Conservation (phyloP, 2,888 invertebrate species). For the Diarsia brunnea region DNA sequence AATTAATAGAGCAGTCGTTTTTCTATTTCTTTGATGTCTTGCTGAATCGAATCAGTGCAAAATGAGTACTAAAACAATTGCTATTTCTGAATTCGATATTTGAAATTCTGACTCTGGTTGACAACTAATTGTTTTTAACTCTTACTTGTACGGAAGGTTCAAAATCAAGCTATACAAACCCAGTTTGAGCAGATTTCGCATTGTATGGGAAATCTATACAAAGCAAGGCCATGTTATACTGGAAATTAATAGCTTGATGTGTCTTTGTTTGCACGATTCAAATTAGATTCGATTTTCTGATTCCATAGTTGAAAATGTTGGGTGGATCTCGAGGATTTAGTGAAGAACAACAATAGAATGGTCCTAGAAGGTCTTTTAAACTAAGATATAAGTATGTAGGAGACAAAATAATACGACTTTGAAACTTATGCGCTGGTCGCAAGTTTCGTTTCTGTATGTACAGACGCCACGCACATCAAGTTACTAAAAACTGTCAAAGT, state of each 20-base stretch:
- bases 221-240: too few relatives aligned
- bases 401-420: background rate
- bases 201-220: too few relatives aligned
- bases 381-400: background rate
- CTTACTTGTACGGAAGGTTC: background rate
- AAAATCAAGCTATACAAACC: too few relatives aligned
- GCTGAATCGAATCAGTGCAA: background rate
- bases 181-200: too few relatives aligned
- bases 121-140: background rate
- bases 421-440: constrained; percentile 12
- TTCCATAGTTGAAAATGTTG: background rate
- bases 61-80: background rate
- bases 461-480: too few relatives aligned
- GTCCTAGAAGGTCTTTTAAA: background rate
- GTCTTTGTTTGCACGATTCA: background rate
- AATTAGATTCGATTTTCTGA: background rate
- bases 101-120: background rate
- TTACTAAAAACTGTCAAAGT: too few relatives aligned
- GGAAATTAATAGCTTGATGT: too few relatives aligned
- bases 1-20: background rate
- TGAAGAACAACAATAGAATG: background rate
- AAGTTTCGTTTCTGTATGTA: background rate
- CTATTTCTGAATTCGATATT: background rate
- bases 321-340: background rate
- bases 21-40: background rate